These are phyloP conservation scores for Cecropterus lyciades DNA, from an alignment of 1,140 invertebrate genomes.

Conservation along the genomic window DNA sequence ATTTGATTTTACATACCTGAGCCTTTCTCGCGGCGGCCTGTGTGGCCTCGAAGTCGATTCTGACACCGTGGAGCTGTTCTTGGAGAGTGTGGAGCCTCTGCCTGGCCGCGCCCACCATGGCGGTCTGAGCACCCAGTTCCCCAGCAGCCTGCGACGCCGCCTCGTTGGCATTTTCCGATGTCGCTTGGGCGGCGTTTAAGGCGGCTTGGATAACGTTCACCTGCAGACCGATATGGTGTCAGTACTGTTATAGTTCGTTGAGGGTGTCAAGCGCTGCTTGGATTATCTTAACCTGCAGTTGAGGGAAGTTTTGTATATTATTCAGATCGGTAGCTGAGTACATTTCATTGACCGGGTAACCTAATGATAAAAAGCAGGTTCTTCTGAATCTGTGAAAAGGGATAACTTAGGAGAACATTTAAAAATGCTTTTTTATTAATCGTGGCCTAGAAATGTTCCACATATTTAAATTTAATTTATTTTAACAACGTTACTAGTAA, in stretches of 20 bases:
- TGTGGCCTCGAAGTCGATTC: slow-evolving; percentile 88
- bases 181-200: slow-evolving; percentile 88
- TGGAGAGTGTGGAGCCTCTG: slow-evolving; percentile 85
- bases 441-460: too few relatives aligned
- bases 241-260: slow-evolving; percentile 8
- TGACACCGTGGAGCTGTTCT: slow-evolving; percentile 86
- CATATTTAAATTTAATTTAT: too few relatives aligned
- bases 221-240: slow-evolving; percentile 48
- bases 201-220: slow-evolving; percentile 87
- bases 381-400: too few relatives aligned
- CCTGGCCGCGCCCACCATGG: slow-evolving; percentile 88
- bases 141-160: slow-evolving; percentile 88
- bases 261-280: slow-evolving; percentile 17
- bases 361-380: too few relatives aligned
- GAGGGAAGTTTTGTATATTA: background rate
- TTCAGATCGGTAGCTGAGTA: too few relatives aligned
- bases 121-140: slow-evolving; percentile 88
- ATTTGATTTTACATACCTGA: slow-evolving; percentile 54
- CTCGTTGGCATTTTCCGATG: slow-evolving; percentile 87
- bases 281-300: slow-evolving; percentile 15
- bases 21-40: slow-evolving; percentile 87
- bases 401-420: too few relatives aligned
- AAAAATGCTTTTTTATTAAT: too few relatives aligned
- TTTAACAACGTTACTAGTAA: too few relatives aligned
- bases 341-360: too few relatives aligned